Percentiles rank a stretch among this genome's conserved stretches.
Evolutionary conservation across 2,888 invertebrate genomes (phyloP).

Genomic region (Agrochola circellaris): DNA sequence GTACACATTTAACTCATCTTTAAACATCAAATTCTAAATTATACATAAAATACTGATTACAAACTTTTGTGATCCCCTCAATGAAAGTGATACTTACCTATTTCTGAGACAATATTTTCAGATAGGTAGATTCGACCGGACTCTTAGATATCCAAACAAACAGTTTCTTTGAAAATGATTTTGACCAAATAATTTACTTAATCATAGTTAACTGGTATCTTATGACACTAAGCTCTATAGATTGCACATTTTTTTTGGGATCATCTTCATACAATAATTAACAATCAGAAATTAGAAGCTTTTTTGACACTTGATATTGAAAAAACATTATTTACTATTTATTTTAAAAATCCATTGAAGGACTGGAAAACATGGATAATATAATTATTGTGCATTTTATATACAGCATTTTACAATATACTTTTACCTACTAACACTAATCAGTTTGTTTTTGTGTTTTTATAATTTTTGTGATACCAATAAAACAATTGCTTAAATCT

Average conservation of each 20-base stretch:
- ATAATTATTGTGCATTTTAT: constrained; percentile 72
- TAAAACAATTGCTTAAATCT: constrained; percentile 65
- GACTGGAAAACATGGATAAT: constrained; percentile 59
- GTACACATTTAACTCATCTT: constrained; percentile 47
- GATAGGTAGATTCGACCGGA: constrained; percentile 27
- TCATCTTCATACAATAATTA: constrained; percentile 48
- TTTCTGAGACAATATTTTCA: constrained; percentile 47
- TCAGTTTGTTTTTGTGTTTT: constrained; percentile 70
- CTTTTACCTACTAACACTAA: constrained; percentile 72
- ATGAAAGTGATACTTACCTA: constrained; percentile 43
- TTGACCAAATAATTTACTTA: constrained; percentile 40
- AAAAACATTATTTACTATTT: constrained; percentile 52
- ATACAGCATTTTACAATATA: constrained; percentile 77
- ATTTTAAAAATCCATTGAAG: constrained; percentile 53
- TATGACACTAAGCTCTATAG: constrained; percentile 64
- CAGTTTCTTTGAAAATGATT: constrained; percentile 39
- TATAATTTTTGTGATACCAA: constrained; percentile 69
- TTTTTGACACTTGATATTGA: constrained; percentile 56
- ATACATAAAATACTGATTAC: constrained; percentile 70
- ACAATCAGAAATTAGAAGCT: constrained; percentile 54
- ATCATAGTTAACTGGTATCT: constrained; percentile 49
- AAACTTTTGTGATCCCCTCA: constrained; percentile 43
- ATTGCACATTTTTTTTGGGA: constrained; percentile 55
- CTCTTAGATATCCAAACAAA: constrained; percentile 56
- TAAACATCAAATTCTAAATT: constrained; percentile 60